Base-by-base conservation (phyloP, 2,797 vertebrate species). In the Gouania willdenowi region DNA sequence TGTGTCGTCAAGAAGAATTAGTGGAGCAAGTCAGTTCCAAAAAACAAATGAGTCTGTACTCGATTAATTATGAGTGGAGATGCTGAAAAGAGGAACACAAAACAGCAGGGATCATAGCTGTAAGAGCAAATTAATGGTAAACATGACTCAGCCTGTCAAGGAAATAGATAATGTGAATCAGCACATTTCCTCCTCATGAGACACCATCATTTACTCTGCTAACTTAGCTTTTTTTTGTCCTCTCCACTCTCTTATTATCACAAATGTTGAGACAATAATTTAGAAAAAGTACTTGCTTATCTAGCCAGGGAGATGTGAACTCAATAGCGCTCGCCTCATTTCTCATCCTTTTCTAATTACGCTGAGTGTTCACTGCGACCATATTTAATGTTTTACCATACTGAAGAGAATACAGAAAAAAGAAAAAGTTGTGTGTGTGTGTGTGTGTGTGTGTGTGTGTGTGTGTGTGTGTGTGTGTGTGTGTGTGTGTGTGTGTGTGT, bases 331-430 rank as follows among this genome's bases (percentile, higher is more conserved):
- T 56, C 31, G 54, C 67, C 75, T 71, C 71, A 79, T 83, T 66
- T 50, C 67, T 81, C 76, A 76, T 75, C 72, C 63, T 58, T 64
- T 75, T 79, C 77, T 82, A 87, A 85, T 87, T 83, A 87, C 78
- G 71, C 60, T 4, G 58, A 80, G 79, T 81, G 83, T 83, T 85
- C 77, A 73, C 77, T 75, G 79, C 49, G 79, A 78, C 76, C 75
- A 75, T 71, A 79, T 83, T 79, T 77, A 88, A 82, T 62, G 63
- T 58, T 75, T 66, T 75, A 84, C 79, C 67, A 77, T 44, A 50
- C 61, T 59, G 50, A 75, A 31, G 37, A 58, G 56, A 64, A 73
- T 66, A 45, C 46, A 50, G 43, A 51, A 48, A 69, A 65, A 66
- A 44, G 59, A 65, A 71, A 75, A 77, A 67, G 54, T n/a, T n/a